These are phyloP conservation scores for Lordiphosa fenestrarum DNA, from an alignment of 2,888 invertebrate species.

Conservation along the genomic window DNA sequence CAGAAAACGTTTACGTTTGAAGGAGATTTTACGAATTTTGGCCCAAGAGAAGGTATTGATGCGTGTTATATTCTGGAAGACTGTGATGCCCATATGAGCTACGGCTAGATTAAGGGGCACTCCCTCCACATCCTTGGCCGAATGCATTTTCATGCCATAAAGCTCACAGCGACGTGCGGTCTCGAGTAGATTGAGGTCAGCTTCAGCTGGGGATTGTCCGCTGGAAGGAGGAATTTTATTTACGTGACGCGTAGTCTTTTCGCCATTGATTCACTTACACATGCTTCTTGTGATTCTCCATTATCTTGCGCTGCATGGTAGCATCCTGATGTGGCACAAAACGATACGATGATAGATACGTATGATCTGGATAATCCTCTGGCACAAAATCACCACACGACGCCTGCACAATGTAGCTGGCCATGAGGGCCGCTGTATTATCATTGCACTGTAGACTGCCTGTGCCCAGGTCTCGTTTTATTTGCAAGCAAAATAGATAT, in stretches of 20 bases:
- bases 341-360: constrained; percentile 96
- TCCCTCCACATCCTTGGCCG: constrained; percentile 98
- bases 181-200: constrained; percentile 97
- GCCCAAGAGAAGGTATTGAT: constrained; percentile 99
- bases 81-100: constrained; percentile 98
- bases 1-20: constrained; percentile 97
- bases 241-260: no score
- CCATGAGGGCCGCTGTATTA: constrained; percentile 98
- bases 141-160: constrained; percentile 98
- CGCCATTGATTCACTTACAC: constrained; percentile 85
- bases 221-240: constrained; percentile 80
- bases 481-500: constrained; percentile 98
- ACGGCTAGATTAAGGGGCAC: constrained; percentile 96
- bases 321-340: constrained; percentile 97
- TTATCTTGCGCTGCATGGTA: constrained; percentile 95
- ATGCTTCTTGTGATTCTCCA: constrained; percentile 99
- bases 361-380: constrained; percentile 97
- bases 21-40: constrained; percentile 98
- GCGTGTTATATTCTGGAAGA: constrained; percentile 97
- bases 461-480: constrained; percentile 95
- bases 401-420: constrained; percentile 99
- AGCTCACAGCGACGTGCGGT: constrained; percentile 99
- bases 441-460: constrained; percentile 98
- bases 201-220: constrained; percentile 98
- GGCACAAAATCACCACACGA: constrained; percentile 98